Evolutionary conservation across 2,888 invertebrate species (phyloP).

Genomic region (Diadromus collaris): DNA sequence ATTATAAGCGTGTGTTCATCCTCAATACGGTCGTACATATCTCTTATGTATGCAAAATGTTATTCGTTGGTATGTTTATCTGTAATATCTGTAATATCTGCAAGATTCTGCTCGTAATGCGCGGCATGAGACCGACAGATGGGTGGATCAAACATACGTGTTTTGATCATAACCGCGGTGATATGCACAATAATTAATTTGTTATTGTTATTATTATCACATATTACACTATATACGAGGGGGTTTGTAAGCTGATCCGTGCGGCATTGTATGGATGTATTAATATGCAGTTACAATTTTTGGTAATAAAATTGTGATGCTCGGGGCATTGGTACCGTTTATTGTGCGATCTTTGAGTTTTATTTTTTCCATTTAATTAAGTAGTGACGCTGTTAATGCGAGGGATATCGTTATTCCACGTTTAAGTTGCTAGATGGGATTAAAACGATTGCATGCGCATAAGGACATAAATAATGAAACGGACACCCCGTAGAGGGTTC

Average conservation of each 20-base stretch:
- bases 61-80: background rate
- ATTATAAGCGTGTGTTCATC: slow-evolving; percentile 7
- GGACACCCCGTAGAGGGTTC: no score
- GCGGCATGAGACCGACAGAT: background rate
- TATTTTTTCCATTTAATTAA: no score
- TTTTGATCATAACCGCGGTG: slow-evolving; percentile 13
- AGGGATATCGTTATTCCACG: no score
- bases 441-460: no score
- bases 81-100: background rate
- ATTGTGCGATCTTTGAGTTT: background rate
- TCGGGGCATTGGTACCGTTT: slow-evolving; percentile 14
- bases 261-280: slow-evolving; percentile 36
- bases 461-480: no score
- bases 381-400: no score
- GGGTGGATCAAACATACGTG: background rate
- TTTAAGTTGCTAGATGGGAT: no score
- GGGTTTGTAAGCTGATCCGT: slow-evolving; percentile 12
- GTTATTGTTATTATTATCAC: slow-evolving; percentile 6
- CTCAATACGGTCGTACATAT: background rate
- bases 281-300: slow-evolving; percentile 42
- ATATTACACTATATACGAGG: slow-evolving; percentile 17
- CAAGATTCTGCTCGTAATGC: background rate
- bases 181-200: slow-evolving; percentile 44
- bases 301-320: slow-evolving; percentile 53
- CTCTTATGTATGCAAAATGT: background rate